A percentile compares a stretch with the other conserved stretches of the same genome.
These are phyloP conservation scores for Todus mexicanus DNA, from an alignment of 2,797 vertebrate genomes.

Conservation along the genomic window DNA sequence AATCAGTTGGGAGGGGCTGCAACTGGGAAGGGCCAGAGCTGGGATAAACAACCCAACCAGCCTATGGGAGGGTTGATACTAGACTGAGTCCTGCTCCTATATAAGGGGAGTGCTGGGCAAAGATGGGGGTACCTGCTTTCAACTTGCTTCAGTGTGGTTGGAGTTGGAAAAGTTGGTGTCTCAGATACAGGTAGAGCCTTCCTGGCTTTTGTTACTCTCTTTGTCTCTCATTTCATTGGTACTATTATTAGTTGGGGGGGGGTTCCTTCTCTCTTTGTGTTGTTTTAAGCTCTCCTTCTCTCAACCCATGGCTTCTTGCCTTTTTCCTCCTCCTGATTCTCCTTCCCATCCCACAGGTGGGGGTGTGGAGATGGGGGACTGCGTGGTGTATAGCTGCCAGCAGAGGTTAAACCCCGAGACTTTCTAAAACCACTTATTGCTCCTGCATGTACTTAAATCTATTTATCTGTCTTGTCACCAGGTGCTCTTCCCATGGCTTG, in stretches of 20 bases:
- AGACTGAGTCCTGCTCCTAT: no score
- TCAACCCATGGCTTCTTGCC: no score
- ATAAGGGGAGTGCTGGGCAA: not conserved
- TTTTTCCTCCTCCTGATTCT: not conserved
- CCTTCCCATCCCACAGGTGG: not conserved
- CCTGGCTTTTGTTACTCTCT: not conserved
- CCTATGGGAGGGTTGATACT: not conserved
- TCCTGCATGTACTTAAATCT: not conserved
- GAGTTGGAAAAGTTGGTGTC: not conserved
- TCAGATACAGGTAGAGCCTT: not conserved
- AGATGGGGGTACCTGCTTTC: not conserved
- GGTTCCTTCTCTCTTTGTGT: not conserved
- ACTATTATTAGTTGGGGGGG: no score
- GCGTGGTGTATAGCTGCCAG: not conserved
- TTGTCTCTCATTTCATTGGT: not conserved
- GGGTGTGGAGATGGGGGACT: no score
- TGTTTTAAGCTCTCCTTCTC: not conserved
- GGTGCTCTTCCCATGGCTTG: not conserved
- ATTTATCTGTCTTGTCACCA: not conserved
- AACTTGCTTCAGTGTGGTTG: not conserved
- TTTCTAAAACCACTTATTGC: not conserved
- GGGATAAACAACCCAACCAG: not conserved
- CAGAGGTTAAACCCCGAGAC: not conserved
- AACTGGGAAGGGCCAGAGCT: no score
- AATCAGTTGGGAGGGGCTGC: not conserved